Evolutionary conservation across 2,797 vertebrate genomes (phyloP).

Genomic region (Fistularia commersonii): DNA sequence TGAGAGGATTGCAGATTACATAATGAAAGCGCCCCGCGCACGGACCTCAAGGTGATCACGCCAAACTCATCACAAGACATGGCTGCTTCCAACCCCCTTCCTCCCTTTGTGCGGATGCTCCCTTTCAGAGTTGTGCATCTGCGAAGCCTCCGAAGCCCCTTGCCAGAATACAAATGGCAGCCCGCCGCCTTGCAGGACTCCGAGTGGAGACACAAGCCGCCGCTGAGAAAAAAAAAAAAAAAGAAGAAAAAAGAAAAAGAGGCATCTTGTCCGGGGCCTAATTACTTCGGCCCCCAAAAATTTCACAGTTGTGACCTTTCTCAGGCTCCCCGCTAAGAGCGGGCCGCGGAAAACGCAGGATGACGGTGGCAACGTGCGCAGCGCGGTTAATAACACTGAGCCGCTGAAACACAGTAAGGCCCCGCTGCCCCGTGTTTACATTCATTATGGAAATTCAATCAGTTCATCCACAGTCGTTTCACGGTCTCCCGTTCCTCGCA

Average conservation of each 20-base stretch:
- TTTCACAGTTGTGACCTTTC: constrained; percentile 63
- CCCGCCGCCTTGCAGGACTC: constrained; percentile 42
- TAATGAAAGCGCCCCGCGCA: too few relatives aligned
- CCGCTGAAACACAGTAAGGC: background rate
- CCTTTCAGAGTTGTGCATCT: constrained; percentile 52
- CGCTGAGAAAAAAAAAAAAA: too few relatives aligned
- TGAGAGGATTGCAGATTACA: too few relatives aligned
- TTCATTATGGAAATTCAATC: too few relatives aligned
- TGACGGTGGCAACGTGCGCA: background rate
- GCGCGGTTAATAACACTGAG: background rate
- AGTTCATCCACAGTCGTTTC: too few relatives aligned
- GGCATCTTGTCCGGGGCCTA: constrained; percentile 63
- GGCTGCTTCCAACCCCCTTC: background rate
- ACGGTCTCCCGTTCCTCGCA: too few relatives aligned
- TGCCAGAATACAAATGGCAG: constrained; percentile 64
- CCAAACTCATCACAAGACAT: background rate
- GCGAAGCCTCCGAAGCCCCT: constrained; percentile 57
- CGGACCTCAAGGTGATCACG: too few relatives aligned
- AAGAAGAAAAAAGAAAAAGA: too few relatives aligned
- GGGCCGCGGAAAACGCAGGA: constrained; percentile 15
- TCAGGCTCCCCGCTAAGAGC: constrained; percentile 41
- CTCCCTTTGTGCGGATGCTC: constrained; percentile 25
- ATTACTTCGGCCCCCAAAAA: constrained; percentile 69
- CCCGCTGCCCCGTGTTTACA: too few relatives aligned
- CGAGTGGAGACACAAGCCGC: constrained; percentile 48